phyloP scores from a whole-genome alignment of 2,888 invertebrate genomes.

The Druceiella hillmani region DNA sequence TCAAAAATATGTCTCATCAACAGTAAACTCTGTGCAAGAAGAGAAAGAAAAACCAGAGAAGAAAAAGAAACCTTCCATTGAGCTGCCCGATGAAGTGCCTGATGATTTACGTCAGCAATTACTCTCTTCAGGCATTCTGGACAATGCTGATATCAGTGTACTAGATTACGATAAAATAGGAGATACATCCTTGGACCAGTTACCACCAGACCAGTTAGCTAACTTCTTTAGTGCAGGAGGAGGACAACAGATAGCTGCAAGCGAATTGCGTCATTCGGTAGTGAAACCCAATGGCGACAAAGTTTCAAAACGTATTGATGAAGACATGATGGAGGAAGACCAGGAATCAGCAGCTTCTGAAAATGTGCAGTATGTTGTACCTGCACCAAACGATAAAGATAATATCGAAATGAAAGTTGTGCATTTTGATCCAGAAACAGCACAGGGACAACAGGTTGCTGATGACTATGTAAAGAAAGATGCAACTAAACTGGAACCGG shows the following conservation, averaged over 20 bases:
- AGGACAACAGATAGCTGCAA: slow-evolving; percentile 63
- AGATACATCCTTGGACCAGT: slow-evolving; percentile 73
- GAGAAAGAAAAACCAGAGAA: slow-evolving; percentile 48
- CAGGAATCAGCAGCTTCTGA: slow-evolving; percentile 55
- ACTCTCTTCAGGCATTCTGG: slow-evolving; percentile 77
- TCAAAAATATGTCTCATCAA: slow-evolving; percentile 45
- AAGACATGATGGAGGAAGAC: slow-evolving; percentile 42
- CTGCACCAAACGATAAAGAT: slow-evolving; percentile 37
- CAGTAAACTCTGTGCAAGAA: slow-evolving; percentile 43
- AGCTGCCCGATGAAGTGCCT: slow-evolving; percentile 82
- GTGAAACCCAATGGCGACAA: slow-evolving; percentile 59
- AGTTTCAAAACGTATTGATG: slow-evolving; percentile 44
- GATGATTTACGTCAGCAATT: slow-evolving; percentile 80
- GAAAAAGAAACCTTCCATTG: slow-evolving; percentile 50
- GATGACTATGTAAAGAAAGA: slow-evolving; percentile 66
- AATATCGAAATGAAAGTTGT: slow-evolving; percentile 82
- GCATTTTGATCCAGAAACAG: slow-evolving; percentile 70
- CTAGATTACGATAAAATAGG: slow-evolving; percentile 86
- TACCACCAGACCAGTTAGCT: slow-evolving; percentile 80
- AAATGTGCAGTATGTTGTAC: slow-evolving; percentile 38
- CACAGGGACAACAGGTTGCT: slow-evolving; percentile 65
- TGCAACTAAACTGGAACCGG: slow-evolving; percentile 69
- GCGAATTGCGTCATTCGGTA: slow-evolving; percentile 63
- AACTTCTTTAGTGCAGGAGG: slow-evolving; percentile 85
- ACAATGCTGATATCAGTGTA: slow-evolving; percentile 83